Evolutionary conservation across 2,888 invertebrate genomes (phyloP), one percentile per base, ranked within the genome.

Genomic region (Cryptops parisi): DNA sequence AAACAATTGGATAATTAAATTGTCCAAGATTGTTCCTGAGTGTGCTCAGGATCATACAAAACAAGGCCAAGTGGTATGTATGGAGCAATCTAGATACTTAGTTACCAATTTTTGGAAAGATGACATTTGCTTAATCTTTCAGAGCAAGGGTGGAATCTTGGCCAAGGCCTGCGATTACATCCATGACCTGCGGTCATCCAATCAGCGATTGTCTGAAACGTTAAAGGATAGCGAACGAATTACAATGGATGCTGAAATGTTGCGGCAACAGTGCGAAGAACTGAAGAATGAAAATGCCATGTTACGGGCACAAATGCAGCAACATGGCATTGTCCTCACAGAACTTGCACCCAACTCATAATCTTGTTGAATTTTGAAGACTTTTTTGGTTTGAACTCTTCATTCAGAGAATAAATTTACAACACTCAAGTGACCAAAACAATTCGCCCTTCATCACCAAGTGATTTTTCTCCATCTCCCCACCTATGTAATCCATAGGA

Each of bases 161-260:
- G 87, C 91, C 4, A 94, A 91, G 70, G 93, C 94, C 0, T 94
- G 91, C 68, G 93, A 94, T 66, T 87, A 94, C 68, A 93, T 96
- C 58, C 76, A 78, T 54, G 88, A 90, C 63, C 75, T 94, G 59
- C 80, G 86, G 55, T 77, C 79, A 46, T 80, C 80, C 58, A 83
- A 88, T 67, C 79, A 80, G 62, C 81, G 82, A 72, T 78, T 80
- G 66, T 73, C 76, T 6, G 75, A 78, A 27, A 76, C 73, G 62
- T 62, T 76, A 45, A 75, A 76, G 55, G 85, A 87, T 59, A 81
- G 82, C 59, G 84, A 85, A 62, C 78, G 81, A 62, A 70, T 86
- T 9, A 73, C 77, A 3, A 73, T 80, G 64, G 83, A 84, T 68
- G 72, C 82, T 55, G 77, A 82, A 59, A 73, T 79, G 58, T 70